These are phyloP conservation scores for human (Homo sapiens) DNA, from an alignment of 2,113 vertebrate species.

Conservation along the genomic window DNA sequence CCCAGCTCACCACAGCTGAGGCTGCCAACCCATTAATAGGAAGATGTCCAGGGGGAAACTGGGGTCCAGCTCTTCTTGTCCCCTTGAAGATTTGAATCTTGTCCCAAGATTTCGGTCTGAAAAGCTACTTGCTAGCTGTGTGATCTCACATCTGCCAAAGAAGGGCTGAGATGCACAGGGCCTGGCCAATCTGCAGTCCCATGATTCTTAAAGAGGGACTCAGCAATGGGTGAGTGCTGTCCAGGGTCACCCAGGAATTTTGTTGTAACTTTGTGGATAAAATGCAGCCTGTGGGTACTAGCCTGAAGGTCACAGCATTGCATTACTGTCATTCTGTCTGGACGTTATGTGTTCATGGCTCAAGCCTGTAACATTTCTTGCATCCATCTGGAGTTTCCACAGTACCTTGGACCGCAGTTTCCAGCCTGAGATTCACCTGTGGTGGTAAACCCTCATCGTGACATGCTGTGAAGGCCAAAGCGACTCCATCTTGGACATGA, in stretches of 20 bases:
- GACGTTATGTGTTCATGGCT: neutral
- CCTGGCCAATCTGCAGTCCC: neutral
- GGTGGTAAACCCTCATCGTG: neutral
- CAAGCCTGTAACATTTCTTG: accelerated
- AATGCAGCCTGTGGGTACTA: neutral
- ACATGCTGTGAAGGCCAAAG: neutral
- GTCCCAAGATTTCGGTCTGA: neutral
- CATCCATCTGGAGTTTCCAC: neutral
- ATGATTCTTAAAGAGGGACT: neutral
- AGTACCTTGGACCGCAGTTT: too few species aligned
- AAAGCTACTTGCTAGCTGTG: neutral
- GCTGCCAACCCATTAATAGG: neutral
- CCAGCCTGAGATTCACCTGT: too few species aligned
- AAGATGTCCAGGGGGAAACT: accelerated
- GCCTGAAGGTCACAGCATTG: neutral
- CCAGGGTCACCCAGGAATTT: neutral
- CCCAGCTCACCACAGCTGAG: neutral
- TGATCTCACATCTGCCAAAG: neutral
- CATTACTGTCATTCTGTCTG: accelerated
- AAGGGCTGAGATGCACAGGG: too few species aligned
- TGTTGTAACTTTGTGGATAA: neutral
- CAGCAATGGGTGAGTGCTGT: too few species aligned
- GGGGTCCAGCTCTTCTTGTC: neutral
- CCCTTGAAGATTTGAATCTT: neutral
- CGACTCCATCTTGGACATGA: too few species aligned